Evolutionary conservation across 2,797 vertebrate genomes (phyloP).

Genomic region (Pygocentrus nattereri): DNA sequence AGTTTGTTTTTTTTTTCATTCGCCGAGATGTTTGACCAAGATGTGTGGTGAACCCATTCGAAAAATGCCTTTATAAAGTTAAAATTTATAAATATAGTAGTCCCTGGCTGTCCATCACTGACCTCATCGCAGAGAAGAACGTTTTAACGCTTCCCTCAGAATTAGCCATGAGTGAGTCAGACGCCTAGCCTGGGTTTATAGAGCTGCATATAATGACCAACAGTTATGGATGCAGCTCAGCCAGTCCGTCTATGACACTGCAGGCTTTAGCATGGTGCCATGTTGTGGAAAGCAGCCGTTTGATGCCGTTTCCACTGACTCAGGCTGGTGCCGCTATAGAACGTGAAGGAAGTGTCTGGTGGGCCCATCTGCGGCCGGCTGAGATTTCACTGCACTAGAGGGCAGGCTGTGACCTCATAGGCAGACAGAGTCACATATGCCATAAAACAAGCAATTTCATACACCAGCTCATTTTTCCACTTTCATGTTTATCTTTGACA

Average conservation of each 20-base stretch:
- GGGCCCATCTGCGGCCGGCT: slow-evolving; percentile 76
- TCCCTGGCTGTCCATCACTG: slow-evolving; percentile 24
- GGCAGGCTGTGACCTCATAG: slow-evolving; percentile 68
- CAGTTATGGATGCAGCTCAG: slow-evolving; percentile 29
- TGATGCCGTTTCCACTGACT: slow-evolving; percentile 50
- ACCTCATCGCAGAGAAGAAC: slow-evolving; percentile 33
- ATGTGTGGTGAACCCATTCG: background rate
- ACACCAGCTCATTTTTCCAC: slow-evolving; percentile 70
- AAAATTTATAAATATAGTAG: background rate
- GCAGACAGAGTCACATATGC: slow-evolving; percentile 14
- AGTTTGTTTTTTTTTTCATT: background rate
- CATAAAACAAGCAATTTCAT: slow-evolving; percentile 6
- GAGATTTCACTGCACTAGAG: slow-evolving; percentile 74
- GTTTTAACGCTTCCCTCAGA: slow-evolving; percentile 26
- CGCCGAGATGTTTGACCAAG: background rate
- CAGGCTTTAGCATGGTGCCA: slow-evolving; percentile 7
- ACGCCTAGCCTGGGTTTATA: slow-evolving; percentile 16
- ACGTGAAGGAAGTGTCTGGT: slow-evolving; percentile 68
- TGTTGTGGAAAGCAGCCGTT: slow-evolving; percentile 43
- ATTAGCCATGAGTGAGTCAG: slow-evolving; percentile 29
- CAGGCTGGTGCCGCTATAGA: slow-evolving; percentile 47
- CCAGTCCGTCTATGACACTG: slow-evolving; percentile 4
- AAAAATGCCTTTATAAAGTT: background rate
- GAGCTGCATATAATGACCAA: slow-evolving; percentile 31
- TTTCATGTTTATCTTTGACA: slow-evolving; percentile 73